phyloP scores from a whole-genome alignment of 2,888 invertebrate genomes.

The Chrysolina americana region DNA sequence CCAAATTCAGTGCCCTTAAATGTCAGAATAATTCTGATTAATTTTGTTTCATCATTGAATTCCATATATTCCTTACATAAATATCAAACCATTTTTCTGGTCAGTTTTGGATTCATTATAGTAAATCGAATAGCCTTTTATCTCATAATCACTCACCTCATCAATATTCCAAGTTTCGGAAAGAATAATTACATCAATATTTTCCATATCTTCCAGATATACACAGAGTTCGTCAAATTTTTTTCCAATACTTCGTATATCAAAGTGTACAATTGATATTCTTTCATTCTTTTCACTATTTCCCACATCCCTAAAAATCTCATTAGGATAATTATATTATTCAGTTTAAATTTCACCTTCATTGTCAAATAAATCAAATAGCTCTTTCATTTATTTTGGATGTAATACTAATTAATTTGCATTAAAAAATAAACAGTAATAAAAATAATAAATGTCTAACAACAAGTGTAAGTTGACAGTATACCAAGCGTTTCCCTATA shows the following conservation, averaged over 20 bases:
- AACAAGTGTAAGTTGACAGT: not conserved
- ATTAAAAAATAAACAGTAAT: not conserved
- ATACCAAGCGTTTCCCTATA: not conserved
- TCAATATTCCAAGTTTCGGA: not conserved
- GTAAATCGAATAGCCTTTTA: not conserved
- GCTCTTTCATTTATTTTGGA: not conserved
- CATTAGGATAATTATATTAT: not conserved
- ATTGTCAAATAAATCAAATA: not conserved
- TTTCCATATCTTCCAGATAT: not conserved
- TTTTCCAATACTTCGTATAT: constrained; percentile 5
- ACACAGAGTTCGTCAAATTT: not conserved
- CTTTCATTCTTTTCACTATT: not conserved
- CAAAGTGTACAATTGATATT: not conserved
- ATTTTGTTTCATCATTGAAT: not conserved
- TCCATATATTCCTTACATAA: constrained; percentile 10
- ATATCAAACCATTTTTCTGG: not conserved
- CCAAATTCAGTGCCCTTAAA: not conserved
- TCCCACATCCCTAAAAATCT: not conserved
- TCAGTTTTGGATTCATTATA: constrained; percentile 8
- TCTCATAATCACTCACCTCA: constrained; percentile 10
- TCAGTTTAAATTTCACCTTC: too few species aligned
- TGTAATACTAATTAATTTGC: not conserved
- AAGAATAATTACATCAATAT: not conserved
- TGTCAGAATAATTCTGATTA: not conserved
- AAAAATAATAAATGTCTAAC: not conserved